Evolutionary conservation across 2,888 invertebrate genomes (phyloP).

Genomic region (Omphaloscelis lunosa): DNA sequence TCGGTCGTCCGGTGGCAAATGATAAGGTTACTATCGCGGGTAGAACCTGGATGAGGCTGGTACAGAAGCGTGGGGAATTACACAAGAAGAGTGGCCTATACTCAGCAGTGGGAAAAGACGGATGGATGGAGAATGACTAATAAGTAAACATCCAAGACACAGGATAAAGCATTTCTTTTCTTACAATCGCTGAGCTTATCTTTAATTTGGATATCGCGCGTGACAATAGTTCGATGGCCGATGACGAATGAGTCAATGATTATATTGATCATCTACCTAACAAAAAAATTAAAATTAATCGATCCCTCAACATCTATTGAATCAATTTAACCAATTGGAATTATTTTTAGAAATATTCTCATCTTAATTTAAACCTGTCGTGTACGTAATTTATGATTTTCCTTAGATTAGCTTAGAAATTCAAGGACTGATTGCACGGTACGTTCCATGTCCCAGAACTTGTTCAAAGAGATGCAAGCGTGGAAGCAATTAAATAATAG

Average conservation of each 20-base stretch:
- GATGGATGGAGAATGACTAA: no score
- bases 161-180: neutral
- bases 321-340: neutral
- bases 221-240: conserved; percentile 5
- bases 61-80: no score
- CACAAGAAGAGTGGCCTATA: no score
- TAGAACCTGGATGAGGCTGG: no score
- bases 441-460: neutral
- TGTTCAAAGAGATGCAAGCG: neutral
- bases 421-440: neutral
- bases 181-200: neutral
- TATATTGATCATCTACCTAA: neutral
- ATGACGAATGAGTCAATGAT: conserved; percentile 7
- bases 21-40: no score
- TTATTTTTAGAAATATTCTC: conserved; percentile 4
- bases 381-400: neutral
- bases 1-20: no score
- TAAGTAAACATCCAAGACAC: neutral
- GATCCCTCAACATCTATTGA: neutral
- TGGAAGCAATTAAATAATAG: neutral
- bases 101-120: no score
- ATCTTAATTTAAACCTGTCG: neutral
- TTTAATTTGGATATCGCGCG: neutral
- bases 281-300: conserved; percentile 8
- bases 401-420: neutral